phyloP scores from a whole-genome alignment of 1,140 invertebrate species.

The Holcopasites calliopsidis region DNA sequence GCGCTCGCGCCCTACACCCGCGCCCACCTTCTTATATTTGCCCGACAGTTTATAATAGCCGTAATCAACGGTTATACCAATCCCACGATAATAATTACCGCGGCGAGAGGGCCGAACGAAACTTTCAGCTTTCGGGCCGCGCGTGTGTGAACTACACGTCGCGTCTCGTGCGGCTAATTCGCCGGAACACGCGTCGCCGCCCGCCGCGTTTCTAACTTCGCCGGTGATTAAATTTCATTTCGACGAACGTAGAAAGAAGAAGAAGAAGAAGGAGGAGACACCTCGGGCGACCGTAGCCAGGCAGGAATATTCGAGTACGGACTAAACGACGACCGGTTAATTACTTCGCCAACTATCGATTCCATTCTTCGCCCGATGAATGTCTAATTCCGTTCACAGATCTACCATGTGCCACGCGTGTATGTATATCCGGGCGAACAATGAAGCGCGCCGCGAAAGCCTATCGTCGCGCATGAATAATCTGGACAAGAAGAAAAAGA shows the following conservation, averaged over 20 bases:
- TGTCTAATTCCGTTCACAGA: not conserved
- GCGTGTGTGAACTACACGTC: slow-evolving; percentile 36
- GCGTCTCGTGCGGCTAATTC: slow-evolving; percentile 65
- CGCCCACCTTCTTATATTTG: slow-evolving; percentile 77
- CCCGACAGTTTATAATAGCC: slow-evolving; percentile 76
- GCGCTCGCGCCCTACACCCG: slow-evolving; percentile 39
- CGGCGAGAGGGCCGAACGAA: not conserved
- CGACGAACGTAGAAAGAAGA: slow-evolving; percentile 7
- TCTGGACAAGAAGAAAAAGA: too few relatives aligned
- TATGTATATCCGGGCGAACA: too few relatives aligned
- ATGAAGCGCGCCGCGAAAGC: too few relatives aligned
- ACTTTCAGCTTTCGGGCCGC: slow-evolving; percentile 27
- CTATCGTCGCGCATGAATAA: too few relatives aligned
- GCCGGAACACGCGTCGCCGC: slow-evolving; percentile 54
- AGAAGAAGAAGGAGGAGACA: slow-evolving; percentile 10
- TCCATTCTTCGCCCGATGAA: not conserved
- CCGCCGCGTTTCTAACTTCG: slow-evolving; percentile 28
- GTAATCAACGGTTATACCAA: slow-evolving; percentile 77
- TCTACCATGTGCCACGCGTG: too few relatives aligned
- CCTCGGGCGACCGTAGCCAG: too few relatives aligned
- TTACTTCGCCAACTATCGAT: slow-evolving; percentile 33
- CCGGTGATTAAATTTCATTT: slow-evolving; percentile 64
- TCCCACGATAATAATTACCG: slow-evolving; percentile 75
- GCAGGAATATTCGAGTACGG: too few relatives aligned
- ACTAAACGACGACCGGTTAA: not conserved